phyloP scores from a whole-genome alignment of 2,888 invertebrate species.

The Metacarcinus magister region DNA sequence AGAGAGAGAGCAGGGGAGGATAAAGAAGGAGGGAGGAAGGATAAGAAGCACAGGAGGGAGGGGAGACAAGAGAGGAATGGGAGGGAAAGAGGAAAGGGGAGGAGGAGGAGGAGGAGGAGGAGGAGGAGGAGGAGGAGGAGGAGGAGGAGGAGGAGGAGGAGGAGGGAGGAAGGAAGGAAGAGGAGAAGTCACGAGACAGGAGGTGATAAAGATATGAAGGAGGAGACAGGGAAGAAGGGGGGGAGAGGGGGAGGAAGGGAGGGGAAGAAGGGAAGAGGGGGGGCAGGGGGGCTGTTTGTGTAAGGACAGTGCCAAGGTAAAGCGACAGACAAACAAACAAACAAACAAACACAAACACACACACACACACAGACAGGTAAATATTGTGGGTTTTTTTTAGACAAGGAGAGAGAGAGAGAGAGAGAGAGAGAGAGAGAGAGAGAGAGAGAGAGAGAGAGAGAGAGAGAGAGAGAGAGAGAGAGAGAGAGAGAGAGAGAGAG shows the following conservation, averaged over 20 bases:
- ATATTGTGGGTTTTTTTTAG: no score
- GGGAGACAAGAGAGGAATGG: neutral
- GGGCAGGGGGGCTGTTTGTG: neutral
- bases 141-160: no score
- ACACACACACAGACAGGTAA: no score
- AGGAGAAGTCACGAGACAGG: neutral
- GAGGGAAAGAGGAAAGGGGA: neutral
- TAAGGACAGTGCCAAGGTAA: constrained; percentile 4
- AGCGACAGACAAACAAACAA: neutral
- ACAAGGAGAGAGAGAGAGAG: no score
- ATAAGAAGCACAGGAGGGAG: neutral
- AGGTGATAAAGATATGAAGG: neutral
- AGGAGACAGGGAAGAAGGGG: neutral
- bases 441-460: no score
- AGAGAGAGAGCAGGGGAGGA: neutral
- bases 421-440: no score
- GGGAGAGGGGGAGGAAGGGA: neutral
- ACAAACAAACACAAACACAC: no score
- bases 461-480: no score
- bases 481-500: no score
- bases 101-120: neutral
- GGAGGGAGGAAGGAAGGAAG: neutral
- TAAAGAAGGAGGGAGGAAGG: neutral
- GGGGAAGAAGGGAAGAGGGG: neutral
- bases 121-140: neutral